These are phyloP conservation scores for Heliconius himera DNA, from an alignment of 1,140 invertebrate species.

Conservation along the genomic window DNA sequence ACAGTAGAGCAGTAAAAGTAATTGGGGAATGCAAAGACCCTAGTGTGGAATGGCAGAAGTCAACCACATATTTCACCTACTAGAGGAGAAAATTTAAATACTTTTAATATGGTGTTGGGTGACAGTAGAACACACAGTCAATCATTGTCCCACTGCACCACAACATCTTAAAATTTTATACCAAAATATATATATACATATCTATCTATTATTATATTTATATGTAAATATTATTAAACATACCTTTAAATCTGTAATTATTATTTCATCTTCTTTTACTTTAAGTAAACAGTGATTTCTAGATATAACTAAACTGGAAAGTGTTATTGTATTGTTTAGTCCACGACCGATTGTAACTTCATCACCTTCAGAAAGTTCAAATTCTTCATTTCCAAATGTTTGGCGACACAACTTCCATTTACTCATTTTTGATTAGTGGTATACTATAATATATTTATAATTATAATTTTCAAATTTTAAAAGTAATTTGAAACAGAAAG, in stretches of 20 bases:
- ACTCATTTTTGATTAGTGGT: slow-evolving; percentile 50
- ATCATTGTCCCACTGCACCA: too few relatives aligned
- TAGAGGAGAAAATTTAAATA: too few relatives aligned
- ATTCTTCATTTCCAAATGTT: slow-evolving; percentile 59
- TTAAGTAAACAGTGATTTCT: slow-evolving; percentile 66
- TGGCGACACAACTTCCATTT: slow-evolving; percentile 70
- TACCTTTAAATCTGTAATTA: slow-evolving; percentile 67
- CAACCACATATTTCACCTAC: too few relatives aligned
- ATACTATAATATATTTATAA: not conserved
- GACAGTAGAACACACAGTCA: too few relatives aligned
- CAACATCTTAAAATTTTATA: not conserved
- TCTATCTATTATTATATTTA: not conserved
- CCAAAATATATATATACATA: too few relatives aligned
- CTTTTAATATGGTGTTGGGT: too few relatives aligned
- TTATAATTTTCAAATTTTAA: too few relatives aligned
- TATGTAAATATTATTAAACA: not conserved
- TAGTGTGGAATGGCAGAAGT: too few relatives aligned
- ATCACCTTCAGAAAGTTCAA: slow-evolving; percentile 53
- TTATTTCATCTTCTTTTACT: slow-evolving; percentile 56
- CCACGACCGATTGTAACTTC: slow-evolving; percentile 64
- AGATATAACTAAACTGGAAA: slow-evolving; percentile 68
- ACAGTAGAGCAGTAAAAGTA: too few relatives aligned
- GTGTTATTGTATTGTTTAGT: slow-evolving; percentile 56
- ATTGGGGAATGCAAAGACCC: too few relatives aligned
- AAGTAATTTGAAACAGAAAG: too few relatives aligned